A percentile compares a stretch with the other conserved stretches of the same genome.
Conservation (phyloP, 2,888 invertebrate genomes). For the Polydrusus cervinus region DNA sequence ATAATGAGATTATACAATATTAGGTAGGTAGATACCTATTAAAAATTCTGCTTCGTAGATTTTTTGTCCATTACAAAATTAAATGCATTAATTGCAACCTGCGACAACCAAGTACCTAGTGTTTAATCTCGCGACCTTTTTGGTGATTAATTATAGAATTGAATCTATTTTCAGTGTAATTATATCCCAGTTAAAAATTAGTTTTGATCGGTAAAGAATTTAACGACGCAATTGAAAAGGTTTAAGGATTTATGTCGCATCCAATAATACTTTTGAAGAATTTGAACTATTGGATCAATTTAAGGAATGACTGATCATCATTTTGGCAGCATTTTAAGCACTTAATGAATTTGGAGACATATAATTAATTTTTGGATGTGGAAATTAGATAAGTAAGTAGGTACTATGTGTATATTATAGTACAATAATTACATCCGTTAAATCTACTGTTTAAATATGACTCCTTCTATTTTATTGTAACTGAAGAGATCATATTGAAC, state of each 20-base stretch:
- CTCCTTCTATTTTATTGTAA: background rate
- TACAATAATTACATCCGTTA: too few species aligned
- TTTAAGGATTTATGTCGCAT: background rate
- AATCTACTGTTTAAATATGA: too few species aligned
- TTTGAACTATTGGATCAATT: background rate
- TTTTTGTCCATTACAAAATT: background rate
- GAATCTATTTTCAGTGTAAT: background rate
- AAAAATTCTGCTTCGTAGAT: too few species aligned
- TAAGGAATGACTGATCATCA: too few species aligned
- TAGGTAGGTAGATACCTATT: too few species aligned
- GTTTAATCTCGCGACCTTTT: constrained; percentile 1
- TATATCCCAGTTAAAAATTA: background rate
- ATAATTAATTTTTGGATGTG: too few species aligned
- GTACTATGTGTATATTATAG: too few species aligned
- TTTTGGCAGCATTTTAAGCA: too few species aligned
- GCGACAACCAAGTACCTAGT: background rate
- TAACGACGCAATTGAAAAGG: background rate
- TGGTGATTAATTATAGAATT: background rate
- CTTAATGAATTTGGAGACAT: too few species aligned
- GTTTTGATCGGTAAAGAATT: background rate
- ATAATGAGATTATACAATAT: too few species aligned
- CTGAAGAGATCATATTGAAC: background rate
- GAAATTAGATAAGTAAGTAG: too few species aligned
- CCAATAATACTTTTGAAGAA: background rate
- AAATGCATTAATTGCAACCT: background rate